A percentile compares a stretch with the other conserved stretches of the same genome.
These are phyloP conservation scores for Hylomyscus alleni DNA, from an alignment of 2,797 vertebrate species.

Conservation along the genomic window DNA sequence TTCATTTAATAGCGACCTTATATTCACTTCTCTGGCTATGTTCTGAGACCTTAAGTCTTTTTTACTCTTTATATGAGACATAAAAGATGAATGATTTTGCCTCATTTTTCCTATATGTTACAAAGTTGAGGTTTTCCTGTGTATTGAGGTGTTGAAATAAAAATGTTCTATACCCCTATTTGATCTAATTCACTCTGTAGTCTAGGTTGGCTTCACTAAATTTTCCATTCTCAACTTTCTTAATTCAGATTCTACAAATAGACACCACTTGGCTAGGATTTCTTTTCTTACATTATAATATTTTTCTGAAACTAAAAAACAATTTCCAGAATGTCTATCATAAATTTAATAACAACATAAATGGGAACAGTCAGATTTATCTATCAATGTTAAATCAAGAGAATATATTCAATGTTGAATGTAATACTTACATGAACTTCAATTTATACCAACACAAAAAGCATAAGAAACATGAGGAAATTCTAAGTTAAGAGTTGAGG, in stretches of 20 bases:
- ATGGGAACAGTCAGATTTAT: neutral
- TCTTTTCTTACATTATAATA: neutral
- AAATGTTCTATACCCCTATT: neutral
- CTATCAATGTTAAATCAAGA: neutral
- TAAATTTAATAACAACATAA: slow-evolving; percentile 30
- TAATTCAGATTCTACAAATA: neutral
- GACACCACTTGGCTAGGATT: neutral
- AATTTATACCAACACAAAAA: neutral
- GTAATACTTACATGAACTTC: neutral
- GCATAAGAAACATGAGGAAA: neutral
- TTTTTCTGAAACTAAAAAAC: slow-evolving; percentile 28
- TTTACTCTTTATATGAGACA: neutral
- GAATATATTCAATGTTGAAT: slow-evolving; percentile 17
- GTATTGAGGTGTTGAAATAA: neutral
- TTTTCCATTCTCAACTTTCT: neutral
- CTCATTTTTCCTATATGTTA: neutral
- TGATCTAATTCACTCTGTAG: neutral
- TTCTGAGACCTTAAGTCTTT: neutral
- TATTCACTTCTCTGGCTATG: slow-evolving; percentile 17
- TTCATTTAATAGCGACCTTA: slow-evolving; percentile 56
- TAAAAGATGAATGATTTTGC: slow-evolving; percentile 56
- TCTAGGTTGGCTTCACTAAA: neutral
- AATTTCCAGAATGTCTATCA: neutral
- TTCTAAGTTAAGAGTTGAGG: neutral
- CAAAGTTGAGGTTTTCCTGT: neutral